phyloP scores from a whole-genome alignment of 2,113 vertebrate genomes.

The Raja brachyura region DNA sequence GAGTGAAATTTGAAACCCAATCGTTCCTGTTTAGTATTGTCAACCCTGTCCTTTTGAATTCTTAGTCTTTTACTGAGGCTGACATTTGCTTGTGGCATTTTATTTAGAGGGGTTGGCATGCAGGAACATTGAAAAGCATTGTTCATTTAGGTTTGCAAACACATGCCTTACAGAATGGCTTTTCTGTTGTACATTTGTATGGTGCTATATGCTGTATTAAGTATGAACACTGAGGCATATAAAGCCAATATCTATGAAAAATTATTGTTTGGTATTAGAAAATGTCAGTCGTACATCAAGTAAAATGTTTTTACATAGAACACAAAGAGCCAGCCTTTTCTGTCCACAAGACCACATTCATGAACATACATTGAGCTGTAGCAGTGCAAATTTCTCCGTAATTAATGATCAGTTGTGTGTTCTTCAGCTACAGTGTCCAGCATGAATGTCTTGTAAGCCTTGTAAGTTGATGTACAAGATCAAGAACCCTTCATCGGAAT shows the following conservation, averaged over 20 bases:
- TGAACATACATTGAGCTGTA: not conserved
- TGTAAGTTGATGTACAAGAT: too few relatives aligned
- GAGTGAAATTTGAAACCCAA: conserved; percentile 22
- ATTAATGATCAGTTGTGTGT: not conserved
- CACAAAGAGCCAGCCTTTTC: not conserved
- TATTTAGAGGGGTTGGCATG: conserved; percentile 42
- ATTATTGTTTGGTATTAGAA: not conserved
- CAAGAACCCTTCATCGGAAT: too few relatives aligned
- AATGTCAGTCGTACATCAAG: not conserved
- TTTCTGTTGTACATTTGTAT: conserved; percentile 39
- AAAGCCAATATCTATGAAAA: conserved; percentile 38
- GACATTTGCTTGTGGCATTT: conserved; percentile 44
- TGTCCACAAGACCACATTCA: not conserved
- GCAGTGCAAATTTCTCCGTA: not conserved
- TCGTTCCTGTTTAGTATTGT: not conserved
- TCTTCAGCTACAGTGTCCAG: not conserved
- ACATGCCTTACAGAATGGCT: conserved; percentile 41
- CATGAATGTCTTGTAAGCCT: too few relatives aligned
- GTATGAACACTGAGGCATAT: conserved; percentile 41
- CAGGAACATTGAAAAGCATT: conserved; percentile 46
- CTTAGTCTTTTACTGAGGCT: conserved; percentile 3
- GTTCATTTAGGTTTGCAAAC: conserved; percentile 45
- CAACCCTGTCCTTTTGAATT: conserved; percentile 27
- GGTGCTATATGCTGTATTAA: conserved; percentile 35
- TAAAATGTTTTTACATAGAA: not conserved